Conservation (phyloP, 2,797 vertebrate species). For the Pterois miles region DNA sequence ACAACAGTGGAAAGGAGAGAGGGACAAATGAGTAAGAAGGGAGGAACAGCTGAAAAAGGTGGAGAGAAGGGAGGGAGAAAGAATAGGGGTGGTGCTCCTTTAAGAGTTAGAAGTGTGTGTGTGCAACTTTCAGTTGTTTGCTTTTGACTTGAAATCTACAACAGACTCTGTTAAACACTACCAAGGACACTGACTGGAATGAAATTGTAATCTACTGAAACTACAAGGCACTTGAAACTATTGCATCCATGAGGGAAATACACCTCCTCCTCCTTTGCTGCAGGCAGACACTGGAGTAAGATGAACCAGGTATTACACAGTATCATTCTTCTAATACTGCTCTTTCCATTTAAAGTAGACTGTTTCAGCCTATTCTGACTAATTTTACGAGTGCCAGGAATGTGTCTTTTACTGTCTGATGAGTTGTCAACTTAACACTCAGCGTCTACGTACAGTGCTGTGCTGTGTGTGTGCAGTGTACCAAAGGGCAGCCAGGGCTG, state of each 20-base stretch:
- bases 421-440: constrained; percentile 16
- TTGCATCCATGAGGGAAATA: constrained; percentile 35
- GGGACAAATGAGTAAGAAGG: constrained; percentile 41
- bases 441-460: constrained; percentile 36
- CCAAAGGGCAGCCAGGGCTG: constrained; percentile 62
- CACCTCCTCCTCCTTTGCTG: constrained; percentile 27
- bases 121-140: constrained; percentile 50
- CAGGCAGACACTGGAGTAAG: constrained; percentile 45
- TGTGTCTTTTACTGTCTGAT: constrained; percentile 11
- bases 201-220: constrained; percentile 40
- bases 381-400: constrained; percentile 5
- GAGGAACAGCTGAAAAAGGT: constrained; percentile 58
- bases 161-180: constrained; percentile 14
- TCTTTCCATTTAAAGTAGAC: neutral
- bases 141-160: constrained; percentile 37
- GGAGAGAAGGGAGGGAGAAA: constrained; percentile 64
- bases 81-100: constrained; percentile 52
- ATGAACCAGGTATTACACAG: constrained; percentile 63
- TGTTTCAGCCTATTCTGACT: neutral
- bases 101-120: constrained; percentile 38
- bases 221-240: constrained; percentile 20
- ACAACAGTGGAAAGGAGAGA: constrained; percentile 18
- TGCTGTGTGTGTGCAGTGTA: constrained; percentile 37
- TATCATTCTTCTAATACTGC: neutral
- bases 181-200: constrained; percentile 25